Evolutionary conservation across 2,888 invertebrate species (phyloP).

Genomic region (Zonitis immaculata): DNA sequence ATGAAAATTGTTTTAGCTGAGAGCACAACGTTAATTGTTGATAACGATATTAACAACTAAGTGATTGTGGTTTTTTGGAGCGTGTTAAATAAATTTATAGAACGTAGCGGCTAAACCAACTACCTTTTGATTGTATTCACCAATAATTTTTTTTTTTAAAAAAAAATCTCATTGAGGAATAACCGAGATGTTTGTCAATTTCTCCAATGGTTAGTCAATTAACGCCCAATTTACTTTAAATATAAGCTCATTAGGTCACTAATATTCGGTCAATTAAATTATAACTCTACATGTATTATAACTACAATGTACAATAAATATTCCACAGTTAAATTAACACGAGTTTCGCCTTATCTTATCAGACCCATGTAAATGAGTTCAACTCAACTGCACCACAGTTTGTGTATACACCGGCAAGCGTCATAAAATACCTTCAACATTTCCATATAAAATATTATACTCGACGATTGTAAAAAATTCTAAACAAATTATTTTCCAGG

Average conservation of each 20-base stretch:
- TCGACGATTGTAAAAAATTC: too few relatives aligned
- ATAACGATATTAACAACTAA: constrained; percentile 35
- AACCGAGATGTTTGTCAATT: too few relatives aligned
- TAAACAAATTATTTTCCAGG: too few relatives aligned
- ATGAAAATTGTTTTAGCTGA: constrained; percentile 25
- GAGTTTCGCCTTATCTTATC: constrained; percentile 25
- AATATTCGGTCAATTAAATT: constrained; percentile 13
- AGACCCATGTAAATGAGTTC: constrained; percentile 19
- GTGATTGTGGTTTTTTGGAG: constrained; percentile 24
- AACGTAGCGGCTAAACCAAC: constrained; percentile 13
- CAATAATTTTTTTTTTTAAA: too few relatives aligned
- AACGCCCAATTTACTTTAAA: constrained; percentile 14
- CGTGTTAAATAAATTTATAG: constrained; percentile 20
- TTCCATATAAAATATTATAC: constrained; percentile 14
- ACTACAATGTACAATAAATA: constrained; percentile 17
- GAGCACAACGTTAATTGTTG: constrained; percentile 27
- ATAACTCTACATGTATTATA: constrained; percentile 10
- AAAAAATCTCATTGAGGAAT: too few relatives aligned
- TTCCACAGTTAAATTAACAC: constrained; percentile 24
- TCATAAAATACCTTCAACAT: constrained; percentile 18
- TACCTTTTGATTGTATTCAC: constrained; percentile 18
- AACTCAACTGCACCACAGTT: constrained; percentile 15
- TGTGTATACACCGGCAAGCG: constrained; percentile 16
- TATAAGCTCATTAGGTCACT: constrained; percentile 12
- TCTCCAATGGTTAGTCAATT: too few relatives aligned